These are phyloP conservation scores for Chloropsis cyanopogon DNA, from an alignment of 2,113 vertebrate species.

Conservation along the genomic window DNA sequence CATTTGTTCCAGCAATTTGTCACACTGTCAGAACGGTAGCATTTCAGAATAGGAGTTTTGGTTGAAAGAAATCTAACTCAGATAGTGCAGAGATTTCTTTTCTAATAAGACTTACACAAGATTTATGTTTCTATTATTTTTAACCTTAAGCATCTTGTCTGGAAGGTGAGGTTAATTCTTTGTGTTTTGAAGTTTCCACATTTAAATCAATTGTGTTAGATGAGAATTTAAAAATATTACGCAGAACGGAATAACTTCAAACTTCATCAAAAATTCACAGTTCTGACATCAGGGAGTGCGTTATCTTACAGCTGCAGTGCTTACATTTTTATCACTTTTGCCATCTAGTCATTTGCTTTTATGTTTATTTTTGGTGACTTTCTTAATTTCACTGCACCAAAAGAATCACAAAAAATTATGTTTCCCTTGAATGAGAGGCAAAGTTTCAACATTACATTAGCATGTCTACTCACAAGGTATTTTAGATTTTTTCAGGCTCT, in stretches of 20 bases:
- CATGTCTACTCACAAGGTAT: not conserved
- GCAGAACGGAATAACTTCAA: slow-evolving; percentile 43
- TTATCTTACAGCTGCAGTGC: not conserved
- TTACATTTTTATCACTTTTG: slow-evolving; percentile 40
- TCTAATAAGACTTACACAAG: slow-evolving; percentile 69
- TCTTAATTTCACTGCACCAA: slow-evolving; percentile 8
- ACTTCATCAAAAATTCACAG: slow-evolving; percentile 22
- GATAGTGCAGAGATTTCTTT: slow-evolving; percentile 68
- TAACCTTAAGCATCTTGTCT: slow-evolving; percentile 69
- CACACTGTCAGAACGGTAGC: slow-evolving; percentile 77
- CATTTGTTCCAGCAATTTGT: slow-evolving; percentile 83
- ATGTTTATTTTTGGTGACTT: slow-evolving; percentile 13
- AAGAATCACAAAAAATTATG: not conserved
- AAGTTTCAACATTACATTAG: not conserved
- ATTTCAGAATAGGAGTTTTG: slow-evolving; percentile 73
- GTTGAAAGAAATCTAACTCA: slow-evolving; percentile 75
- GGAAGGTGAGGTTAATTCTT: slow-evolving; percentile 51
- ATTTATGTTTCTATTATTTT: slow-evolving; percentile 72
- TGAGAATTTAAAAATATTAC: slow-evolving; percentile 31
- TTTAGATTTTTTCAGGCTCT: slow-evolving; percentile 3
- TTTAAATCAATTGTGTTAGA: slow-evolving; percentile 40
- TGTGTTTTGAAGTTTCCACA: slow-evolving; percentile 16
- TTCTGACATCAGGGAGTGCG: not conserved
- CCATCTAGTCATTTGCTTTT: slow-evolving; percentile 30
- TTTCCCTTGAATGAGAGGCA: not conserved